Base-by-base conservation (phyloP, 1,140 invertebrate species). In the Phortica variegata region DNA sequence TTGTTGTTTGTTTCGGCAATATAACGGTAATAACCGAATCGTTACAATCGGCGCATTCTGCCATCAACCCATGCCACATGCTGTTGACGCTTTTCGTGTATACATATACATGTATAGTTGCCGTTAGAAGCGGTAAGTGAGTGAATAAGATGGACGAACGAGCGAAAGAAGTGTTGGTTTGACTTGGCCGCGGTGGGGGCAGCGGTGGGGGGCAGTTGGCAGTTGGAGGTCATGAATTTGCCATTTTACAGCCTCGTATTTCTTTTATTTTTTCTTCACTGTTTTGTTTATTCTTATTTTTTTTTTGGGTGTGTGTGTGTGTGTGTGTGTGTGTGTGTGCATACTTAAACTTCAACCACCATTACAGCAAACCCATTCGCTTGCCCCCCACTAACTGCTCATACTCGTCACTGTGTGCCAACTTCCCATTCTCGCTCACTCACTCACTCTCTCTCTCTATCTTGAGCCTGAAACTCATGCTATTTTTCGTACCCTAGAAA, bases 211-310 rank as follows among this genome's bases (percentile, higher is more conserved):
- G 15, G 16, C 17, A 5, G 40, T 26, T 40, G 57, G 56, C 62
- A 60, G 65, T 70, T 65, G 65, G 70, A 68, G 65, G 71, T 71
- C 71, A 73, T 71, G 70, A 73, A 71, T 73, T 73, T 65, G 66
- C 63, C 71, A 71, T 73, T 73, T 73, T 73, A 73, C 71, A 73
- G 66, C 70, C 71, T 73, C 65, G 63, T 72, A 72, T 72, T 69
- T 72, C 34, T 26, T 47, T 47, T 17, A 31, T 20, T 36, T 6
- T 5, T 36, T 36, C 33, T 36, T 36, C 33, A 6, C 33, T 36
- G 6, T 5, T 13, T 36, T n/a, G 12, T n/a, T 16, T n/a, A 6
- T 37, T 43, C 42, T 69, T 69, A 16, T 13, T 36, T 32, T 43
- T 18, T 33, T 44, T 16, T 31, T 43, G 21, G n/a, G 26, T 15